Conservation (phyloP, 2,113 vertebrate genomes). For the Chamaea fasciata region DNA sequence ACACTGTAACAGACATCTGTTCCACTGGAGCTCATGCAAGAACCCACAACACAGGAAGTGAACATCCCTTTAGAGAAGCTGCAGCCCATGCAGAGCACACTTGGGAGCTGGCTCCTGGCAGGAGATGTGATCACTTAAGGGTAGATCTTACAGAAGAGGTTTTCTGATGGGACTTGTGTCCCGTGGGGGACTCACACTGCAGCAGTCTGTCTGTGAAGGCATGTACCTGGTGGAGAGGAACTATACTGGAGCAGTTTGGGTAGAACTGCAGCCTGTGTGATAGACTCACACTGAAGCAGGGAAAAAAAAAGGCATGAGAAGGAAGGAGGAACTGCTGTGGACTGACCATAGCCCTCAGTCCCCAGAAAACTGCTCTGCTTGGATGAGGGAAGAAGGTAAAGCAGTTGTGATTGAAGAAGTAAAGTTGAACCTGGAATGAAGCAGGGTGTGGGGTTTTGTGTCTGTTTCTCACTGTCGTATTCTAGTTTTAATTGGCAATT, state of each 20-base stretch:
- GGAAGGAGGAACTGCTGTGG: not conserved
- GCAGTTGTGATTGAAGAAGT: not conserved
- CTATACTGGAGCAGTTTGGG: not conserved
- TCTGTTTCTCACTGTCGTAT: not conserved
- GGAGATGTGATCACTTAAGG: accelerated
- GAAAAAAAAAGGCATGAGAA: not conserved
- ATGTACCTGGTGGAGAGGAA: not conserved
- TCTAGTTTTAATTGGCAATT: not conserved
- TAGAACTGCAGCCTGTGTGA: not conserved
- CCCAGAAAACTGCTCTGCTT: not conserved
- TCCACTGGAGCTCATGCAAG: not conserved
- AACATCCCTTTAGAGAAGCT: not conserved
- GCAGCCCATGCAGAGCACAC: not conserved
- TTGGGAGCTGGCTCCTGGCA: accelerated
- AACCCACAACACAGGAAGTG: not conserved
- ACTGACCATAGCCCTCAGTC: not conserved
- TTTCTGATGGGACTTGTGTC: not conserved
- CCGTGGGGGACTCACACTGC: not conserved
- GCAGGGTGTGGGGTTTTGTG: not conserved
- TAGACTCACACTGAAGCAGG: accelerated
- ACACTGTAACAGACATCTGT: not conserved
- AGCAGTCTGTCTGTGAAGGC: not conserved
- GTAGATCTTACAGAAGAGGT: accelerated
- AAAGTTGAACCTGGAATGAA: not conserved
- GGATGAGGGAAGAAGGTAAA: not conserved